These are phyloP conservation scores for Cuniculus paca DNA, from an alignment of 2,797 vertebrate genomes.

Conservation along the genomic window DNA sequence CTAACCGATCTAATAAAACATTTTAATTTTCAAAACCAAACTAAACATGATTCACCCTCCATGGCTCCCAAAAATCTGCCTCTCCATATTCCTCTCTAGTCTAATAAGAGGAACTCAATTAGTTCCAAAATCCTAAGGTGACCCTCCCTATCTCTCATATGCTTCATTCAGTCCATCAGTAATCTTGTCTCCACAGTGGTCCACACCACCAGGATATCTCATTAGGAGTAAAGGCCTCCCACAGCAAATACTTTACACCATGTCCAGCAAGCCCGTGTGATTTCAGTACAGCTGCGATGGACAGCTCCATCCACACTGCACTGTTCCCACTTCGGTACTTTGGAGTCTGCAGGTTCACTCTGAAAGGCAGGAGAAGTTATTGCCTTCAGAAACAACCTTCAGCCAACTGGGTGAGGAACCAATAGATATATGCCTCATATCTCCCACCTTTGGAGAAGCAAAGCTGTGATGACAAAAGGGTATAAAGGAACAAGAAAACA, in stretches of 20 bases:
- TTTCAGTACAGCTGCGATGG: constrained; percentile 63
- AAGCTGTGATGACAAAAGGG: not conserved
- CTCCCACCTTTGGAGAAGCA: not conserved
- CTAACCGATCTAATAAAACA: not conserved
- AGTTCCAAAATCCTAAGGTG: not conserved
- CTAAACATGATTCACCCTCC: not conserved
- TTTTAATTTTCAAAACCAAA: constrained; percentile 29
- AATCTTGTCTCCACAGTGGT: not conserved
- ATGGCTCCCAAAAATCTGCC: not conserved
- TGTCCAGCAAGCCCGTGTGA: not conserved
- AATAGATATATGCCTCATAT: not conserved
- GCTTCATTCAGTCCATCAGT: not conserved
- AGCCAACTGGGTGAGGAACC: not conserved
- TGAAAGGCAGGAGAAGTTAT: not conserved
- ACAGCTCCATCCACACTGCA: constrained; percentile 16
- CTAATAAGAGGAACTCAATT: not conserved
- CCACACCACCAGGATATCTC: not conserved
- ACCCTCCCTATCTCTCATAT: not conserved
- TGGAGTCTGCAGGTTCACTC: constrained; percentile 4
- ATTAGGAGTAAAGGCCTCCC: not conserved
- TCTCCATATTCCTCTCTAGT: not conserved
- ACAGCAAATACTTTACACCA: not conserved
- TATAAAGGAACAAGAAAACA: not conserved
- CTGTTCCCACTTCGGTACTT: not conserved
- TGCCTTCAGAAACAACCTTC: not conserved